Percentiles rank a stretch among this genome's conserved stretches.
Evolutionary conservation across 2,113 vertebrate species (phyloP).

Genomic region (Girardinichthys multiradiatus): DNA sequence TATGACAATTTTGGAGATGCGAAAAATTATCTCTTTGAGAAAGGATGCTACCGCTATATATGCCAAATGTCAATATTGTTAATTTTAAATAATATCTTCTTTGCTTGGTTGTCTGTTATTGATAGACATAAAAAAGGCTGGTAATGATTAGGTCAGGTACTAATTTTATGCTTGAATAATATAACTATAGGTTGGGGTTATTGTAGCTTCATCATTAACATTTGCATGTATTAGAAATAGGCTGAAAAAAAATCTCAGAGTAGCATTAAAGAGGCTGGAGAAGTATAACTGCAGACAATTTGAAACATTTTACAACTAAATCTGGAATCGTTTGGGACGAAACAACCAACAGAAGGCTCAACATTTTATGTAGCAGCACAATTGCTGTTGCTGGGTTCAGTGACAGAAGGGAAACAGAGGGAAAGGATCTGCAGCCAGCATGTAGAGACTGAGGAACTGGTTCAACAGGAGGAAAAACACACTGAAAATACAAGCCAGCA

Average conservation of each 20-base stretch:
- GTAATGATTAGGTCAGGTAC: no score
- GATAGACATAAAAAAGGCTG: no score
- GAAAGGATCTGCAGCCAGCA: background rate
- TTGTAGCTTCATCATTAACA: background rate
- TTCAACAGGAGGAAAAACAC: conserved; percentile 7
- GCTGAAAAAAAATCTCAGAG: background rate
- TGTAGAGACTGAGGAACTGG: conserved; percentile 15
- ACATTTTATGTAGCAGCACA: background rate
- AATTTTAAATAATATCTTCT: no score
- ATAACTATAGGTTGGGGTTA: background rate
- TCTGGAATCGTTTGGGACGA: background rate
- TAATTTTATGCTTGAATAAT: no score
- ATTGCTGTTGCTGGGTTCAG: no score
- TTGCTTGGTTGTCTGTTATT: no score
- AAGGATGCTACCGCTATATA: no score
- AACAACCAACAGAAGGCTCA: background rate
- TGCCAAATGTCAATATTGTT: no score
- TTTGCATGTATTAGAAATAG: background rate
- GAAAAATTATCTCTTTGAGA: no score
- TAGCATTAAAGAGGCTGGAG: background rate
- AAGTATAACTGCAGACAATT: background rate
- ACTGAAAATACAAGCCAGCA: background rate
- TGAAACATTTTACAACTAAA: background rate
- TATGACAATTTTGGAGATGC: no score
- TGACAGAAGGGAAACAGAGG: conserved; percentile 21